phyloP scores from a whole-genome alignment of 2,888 invertebrate genomes.

The Stenolophus ochropezus region DNA sequence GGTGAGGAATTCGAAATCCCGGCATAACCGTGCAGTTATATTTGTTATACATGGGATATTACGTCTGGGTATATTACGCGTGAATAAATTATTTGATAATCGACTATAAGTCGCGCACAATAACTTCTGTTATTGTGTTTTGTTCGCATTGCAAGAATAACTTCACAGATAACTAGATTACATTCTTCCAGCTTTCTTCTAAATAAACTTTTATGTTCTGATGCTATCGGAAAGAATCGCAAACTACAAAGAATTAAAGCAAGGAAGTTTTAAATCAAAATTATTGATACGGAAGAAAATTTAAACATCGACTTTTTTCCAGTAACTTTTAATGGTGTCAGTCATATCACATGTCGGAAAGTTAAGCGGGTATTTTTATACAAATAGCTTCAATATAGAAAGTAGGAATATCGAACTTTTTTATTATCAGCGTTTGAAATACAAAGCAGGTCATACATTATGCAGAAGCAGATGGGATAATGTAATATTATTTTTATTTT shows the following conservation, averaged over 20 bases:
- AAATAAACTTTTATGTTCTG: slow-evolving; percentile 31
- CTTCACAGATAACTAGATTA: slow-evolving; percentile 19
- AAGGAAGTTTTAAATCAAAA: background rate
- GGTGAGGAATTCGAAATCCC: slow-evolving; percentile 13
- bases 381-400: too few relatives aligned
- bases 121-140: slow-evolving; percentile 23
- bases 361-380: too few relatives aligned
- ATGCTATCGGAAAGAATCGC: background rate
- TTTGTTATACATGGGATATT: slow-evolving; percentile 45
- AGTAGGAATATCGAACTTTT: too few relatives aligned
- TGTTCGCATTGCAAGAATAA: background rate
- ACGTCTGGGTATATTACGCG: slow-evolving; percentile 30
- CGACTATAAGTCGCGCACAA: slow-evolving; percentile 36
- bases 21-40: background rate
- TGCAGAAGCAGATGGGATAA: too few relatives aligned
- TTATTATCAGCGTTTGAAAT: too few relatives aligned
- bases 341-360: too few relatives aligned
- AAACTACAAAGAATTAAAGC: background rate
- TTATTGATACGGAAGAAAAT: too few relatives aligned
- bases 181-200: slow-evolving; percentile 15
- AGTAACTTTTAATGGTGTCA: too few relatives aligned
- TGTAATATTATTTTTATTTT: too few relatives aligned
- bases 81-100: slow-evolving; percentile 45
- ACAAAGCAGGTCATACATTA: too few relatives aligned
- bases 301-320: too few relatives aligned